phyloP scores from a whole-genome alignment of 2,797 vertebrate species.

The Lagorchestes hirsutus region DNA sequence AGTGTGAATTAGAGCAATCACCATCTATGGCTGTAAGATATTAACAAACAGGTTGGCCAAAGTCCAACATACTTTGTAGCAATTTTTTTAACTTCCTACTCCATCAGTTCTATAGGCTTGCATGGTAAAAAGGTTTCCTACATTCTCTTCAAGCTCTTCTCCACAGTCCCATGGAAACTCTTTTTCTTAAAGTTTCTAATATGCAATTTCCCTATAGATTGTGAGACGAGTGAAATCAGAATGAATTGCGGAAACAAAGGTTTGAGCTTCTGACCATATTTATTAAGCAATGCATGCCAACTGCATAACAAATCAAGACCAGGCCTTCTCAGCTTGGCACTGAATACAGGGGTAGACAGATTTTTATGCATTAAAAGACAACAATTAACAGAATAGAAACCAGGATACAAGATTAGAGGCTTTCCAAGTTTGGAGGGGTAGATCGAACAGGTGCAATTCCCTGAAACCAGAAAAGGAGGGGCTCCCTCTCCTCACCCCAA shows the following conservation, averaged over 20 bases:
- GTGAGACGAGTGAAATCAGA: neutral
- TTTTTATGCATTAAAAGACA: neutral
- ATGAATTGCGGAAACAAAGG: neutral
- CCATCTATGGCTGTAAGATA: neutral
- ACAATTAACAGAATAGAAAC: neutral
- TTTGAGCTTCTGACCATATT: neutral
- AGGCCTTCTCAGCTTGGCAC: neutral
- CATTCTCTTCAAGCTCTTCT: neutral
- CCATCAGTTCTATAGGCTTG: neutral
- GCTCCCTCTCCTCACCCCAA: neutral
- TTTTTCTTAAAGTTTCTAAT: neutral
- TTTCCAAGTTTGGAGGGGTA: neutral
- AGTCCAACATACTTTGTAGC: neutral
- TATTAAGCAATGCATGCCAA: neutral
- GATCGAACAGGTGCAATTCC: neutral
- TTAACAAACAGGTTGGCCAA: neutral
- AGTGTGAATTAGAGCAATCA: neutral
- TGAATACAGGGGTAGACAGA: neutral
- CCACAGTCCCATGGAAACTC: neutral
- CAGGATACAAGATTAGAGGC: neutral
- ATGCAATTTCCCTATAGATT: neutral
- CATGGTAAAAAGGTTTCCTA: neutral
- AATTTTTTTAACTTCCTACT: neutral
- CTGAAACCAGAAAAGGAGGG: neutral
- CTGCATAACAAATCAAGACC: neutral